These are phyloP conservation scores for Brachionus manjavacas DNA, from an alignment of 1,140 invertebrate species.

Conservation along the genomic window DNA sequence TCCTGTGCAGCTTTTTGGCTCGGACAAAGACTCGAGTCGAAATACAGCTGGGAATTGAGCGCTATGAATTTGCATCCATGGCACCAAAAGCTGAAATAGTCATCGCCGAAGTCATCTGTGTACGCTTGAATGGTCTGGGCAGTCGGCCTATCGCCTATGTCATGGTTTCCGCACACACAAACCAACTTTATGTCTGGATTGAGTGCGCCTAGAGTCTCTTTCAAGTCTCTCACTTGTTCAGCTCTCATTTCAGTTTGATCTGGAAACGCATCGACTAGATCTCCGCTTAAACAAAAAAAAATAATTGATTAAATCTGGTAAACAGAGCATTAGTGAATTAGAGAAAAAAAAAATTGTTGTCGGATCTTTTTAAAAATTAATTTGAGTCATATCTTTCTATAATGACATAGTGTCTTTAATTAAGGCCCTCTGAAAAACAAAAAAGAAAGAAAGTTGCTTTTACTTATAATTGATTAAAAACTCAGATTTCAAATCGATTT, in stretches of 20 bases:
- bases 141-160: constrained; percentile 61
- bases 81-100: constrained; percentile 62
- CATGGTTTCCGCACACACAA: constrained; percentile 64
- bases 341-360: neutral
- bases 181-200: constrained; percentile 59
- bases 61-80: constrained; percentile 61
- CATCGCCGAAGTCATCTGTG: constrained; percentile 60
- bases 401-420: constrained; percentile 32
- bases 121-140: constrained; percentile 54
- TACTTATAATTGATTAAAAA: neutral
- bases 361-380: constrained; percentile 18
- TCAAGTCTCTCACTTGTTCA: constrained; percentile 47
- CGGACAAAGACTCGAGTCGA: constrained; percentile 47
- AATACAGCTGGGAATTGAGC: constrained; percentile 61
- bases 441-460: neutral
- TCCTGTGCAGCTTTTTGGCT: constrained; percentile 57
- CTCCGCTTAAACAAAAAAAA: constrained; percentile 51
- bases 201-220: constrained; percentile 54
- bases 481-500: constrained; percentile 12
- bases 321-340: neutral
- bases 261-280: constrained; percentile 59
- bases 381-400: neutral
- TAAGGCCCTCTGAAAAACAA: neutral
- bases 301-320: neutral
- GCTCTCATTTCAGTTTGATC: constrained; percentile 46